Evolutionary conservation across 2,113 vertebrate species (phyloP).

Genomic region (Hemiprocne comata): DNA sequence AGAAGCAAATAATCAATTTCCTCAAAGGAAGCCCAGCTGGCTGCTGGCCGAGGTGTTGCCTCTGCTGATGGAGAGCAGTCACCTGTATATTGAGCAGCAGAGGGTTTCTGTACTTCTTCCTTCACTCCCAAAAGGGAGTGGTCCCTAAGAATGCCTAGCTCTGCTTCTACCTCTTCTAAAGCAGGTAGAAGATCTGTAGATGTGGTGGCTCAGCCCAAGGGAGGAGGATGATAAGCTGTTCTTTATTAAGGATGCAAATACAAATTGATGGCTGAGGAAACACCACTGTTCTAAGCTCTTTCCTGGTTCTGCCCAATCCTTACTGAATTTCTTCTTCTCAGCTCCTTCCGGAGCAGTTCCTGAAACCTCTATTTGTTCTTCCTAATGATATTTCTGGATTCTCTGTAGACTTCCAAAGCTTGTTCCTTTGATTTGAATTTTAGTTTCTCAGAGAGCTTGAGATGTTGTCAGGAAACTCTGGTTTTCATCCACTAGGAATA

Average conservation of each 20-base stretch:
- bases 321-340: accelerated
- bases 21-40: not conserved
- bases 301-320: not conserved
- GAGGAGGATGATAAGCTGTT: not conserved
- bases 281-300: accelerated
- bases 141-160: accelerated
- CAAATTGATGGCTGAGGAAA: accelerated
- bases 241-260: not conserved
- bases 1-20: not conserved
- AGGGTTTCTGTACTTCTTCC: accelerated
- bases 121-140: accelerated
- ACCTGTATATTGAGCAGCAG: not conserved
- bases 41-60: not conserved
- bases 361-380: not conserved
- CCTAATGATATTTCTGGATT: not conserved
- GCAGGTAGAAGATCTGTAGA: not conserved
- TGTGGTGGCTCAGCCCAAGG: not conserved
- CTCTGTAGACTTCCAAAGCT: not conserved
- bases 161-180: accelerated
- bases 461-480: not conserved
- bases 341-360: accelerated
- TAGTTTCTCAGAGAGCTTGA: not conserved
- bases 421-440: not conserved
- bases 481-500: not conserved
- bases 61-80: not conserved